These are phyloP conservation scores for Nemotelus nigrinus DNA, from an alignment of 2,888 invertebrate genomes.

Conservation along the genomic window DNA sequence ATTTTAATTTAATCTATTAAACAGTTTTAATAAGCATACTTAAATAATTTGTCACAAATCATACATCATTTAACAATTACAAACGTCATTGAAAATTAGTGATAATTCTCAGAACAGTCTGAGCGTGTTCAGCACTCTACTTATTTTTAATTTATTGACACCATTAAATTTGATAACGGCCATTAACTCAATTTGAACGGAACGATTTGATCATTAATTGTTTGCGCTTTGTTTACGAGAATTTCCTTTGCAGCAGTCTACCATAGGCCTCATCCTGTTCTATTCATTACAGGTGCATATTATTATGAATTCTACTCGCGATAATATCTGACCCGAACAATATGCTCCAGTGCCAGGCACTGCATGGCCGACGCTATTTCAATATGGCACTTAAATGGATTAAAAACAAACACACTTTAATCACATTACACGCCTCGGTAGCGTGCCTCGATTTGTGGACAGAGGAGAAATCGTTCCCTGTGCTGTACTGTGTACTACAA, in stretches of 20 bases:
- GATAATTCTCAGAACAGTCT: too few species aligned
- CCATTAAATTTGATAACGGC: background rate
- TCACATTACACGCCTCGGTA: constrained; percentile 23
- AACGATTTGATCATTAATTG: background rate
- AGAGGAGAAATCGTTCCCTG: background rate
- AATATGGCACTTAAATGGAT: constrained; percentile 33
- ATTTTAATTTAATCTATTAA: too few species aligned
- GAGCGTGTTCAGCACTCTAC: too few species aligned
- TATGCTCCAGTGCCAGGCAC: background rate
- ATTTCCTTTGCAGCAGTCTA: background rate
- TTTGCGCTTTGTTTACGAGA: background rate
- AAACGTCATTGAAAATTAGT: too few species aligned
- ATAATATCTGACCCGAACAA: constrained; percentile 34
- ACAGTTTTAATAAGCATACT: too few species aligned
- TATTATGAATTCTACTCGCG: constrained; percentile 26
- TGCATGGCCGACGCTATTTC: background rate
- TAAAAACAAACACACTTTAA: constrained; percentile 37
- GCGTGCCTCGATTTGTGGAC: background rate
- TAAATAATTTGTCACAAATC: too few species aligned
- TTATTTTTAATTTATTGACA: constrained; percentile 11
- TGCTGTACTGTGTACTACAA: background rate
- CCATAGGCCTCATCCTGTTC: background rate
- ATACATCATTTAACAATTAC: too few species aligned
- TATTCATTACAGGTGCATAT: background rate
- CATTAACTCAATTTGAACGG: constrained; percentile 3